Percentiles rank a stretch among this genome's conserved stretches.
Conservation (phyloP, 2,797 vertebrate species). For the Phalloptychus januarius region DNA sequence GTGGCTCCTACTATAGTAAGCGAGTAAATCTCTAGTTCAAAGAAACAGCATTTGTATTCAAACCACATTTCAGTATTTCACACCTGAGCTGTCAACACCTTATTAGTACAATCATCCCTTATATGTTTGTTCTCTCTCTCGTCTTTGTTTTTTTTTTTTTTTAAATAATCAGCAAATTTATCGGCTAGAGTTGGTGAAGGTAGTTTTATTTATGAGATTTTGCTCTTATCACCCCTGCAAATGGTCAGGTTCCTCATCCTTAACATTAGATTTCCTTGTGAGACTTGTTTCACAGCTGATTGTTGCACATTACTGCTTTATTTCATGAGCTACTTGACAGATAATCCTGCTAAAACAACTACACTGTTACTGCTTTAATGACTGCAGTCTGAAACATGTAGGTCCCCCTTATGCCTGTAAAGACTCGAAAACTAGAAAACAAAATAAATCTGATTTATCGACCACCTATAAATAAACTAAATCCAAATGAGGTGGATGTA, state of each 20-base stretch:
- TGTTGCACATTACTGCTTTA: constrained; percentile 52
- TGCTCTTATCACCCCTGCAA: constrained; percentile 25
- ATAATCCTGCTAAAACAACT: constrained; percentile 51
- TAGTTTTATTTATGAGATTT: not conserved
- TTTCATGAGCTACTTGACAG: constrained; percentile 62
- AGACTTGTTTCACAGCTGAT: constrained; percentile 52
- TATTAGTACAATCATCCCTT: constrained; percentile 39
- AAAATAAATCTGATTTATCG: constrained; percentile 83
- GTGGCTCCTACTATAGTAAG: constrained; percentile 25
- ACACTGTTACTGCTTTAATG: constrained; percentile 41
- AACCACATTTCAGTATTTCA: constrained; percentile 44
- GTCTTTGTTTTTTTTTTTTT: not conserved
- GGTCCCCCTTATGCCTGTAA: constrained; percentile 58
- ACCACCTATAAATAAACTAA: constrained; percentile 79
- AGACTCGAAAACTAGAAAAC: constrained; percentile 65
- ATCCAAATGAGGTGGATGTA: constrained; percentile 80
- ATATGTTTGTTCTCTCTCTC: constrained; percentile 29
- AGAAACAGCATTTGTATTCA: constrained; percentile 34
- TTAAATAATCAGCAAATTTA: constrained; percentile 38
- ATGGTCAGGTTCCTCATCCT: constrained; percentile 6
- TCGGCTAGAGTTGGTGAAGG: constrained; percentile 13
- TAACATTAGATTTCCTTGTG: constrained; percentile 24
- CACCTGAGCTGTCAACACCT: constrained; percentile 67
- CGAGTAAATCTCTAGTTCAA: constrained; percentile 43
- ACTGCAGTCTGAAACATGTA: constrained; percentile 29